Conservation (phyloP, 2,888 invertebrate genomes). For the Mamestra brassicae region DNA sequence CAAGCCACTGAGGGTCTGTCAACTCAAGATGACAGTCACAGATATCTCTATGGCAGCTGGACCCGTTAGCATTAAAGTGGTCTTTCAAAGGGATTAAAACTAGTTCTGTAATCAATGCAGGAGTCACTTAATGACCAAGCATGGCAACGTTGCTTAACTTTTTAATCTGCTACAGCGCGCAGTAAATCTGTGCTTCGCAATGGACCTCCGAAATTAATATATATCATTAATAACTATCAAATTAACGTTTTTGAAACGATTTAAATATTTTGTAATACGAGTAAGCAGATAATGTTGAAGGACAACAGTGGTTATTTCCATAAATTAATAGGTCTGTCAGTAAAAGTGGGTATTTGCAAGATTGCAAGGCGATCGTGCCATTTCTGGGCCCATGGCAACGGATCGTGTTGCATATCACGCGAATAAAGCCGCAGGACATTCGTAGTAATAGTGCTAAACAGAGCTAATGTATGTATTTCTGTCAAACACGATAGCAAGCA, state of each 20-base stretch:
- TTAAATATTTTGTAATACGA: conserved; percentile 32
- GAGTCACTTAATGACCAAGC: conserved; percentile 21
- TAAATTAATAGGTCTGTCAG: conserved; percentile 41
- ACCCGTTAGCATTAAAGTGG: conserved; percentile 11
- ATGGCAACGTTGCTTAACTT: conserved; percentile 31
- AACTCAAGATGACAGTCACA: conserved; percentile 23
- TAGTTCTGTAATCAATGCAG: conserved; percentile 23
- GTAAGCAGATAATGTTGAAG: conserved; percentile 32
- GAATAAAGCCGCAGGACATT: conserved; percentile 37
- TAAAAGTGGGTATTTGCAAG: conserved; percentile 53
- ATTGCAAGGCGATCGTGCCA: conserved; percentile 44
- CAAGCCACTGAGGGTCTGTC: conserved; percentile 25
- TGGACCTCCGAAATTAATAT: conserved; percentile 28
- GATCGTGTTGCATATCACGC: conserved; percentile 27
- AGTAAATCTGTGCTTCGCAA: conserved; percentile 17
- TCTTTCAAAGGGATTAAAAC: conserved; percentile 20
- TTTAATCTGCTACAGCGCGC: conserved; percentile 9
- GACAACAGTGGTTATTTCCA: conserved; percentile 36
- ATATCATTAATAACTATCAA: conserved; percentile 20
- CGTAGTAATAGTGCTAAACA: conserved; percentile 54
- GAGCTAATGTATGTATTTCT: conserved; percentile 70
- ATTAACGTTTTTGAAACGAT: conserved; percentile 31
- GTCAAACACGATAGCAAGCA: conserved; percentile 61
- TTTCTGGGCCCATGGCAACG: conserved; percentile 20
- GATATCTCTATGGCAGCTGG: conserved; percentile 39